Evolutionary conservation across 2,888 invertebrate genomes (phyloP).

Genomic region (Clusia tigrina): DNA sequence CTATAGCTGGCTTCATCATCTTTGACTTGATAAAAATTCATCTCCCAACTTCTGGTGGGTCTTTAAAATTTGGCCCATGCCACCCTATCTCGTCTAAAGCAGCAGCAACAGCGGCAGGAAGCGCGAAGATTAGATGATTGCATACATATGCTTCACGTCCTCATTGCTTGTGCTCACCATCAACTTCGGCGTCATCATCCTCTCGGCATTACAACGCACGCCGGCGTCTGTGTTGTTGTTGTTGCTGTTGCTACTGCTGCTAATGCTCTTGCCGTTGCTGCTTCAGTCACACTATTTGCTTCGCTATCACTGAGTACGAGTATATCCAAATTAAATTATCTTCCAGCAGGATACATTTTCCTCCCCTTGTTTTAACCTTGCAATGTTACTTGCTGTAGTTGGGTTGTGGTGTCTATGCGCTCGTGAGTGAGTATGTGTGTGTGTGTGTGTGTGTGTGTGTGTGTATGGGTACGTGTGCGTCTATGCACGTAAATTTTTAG

Average conservation of each 20-base stretch:
- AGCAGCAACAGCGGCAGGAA: conserved; percentile 41
- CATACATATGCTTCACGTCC: conserved; percentile 61
- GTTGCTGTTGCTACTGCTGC: conserved; percentile 18
- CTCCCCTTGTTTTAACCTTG: conserved; percentile 59
- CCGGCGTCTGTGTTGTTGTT: not conserved
- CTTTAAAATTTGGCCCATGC: no score
- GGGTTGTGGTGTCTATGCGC: conserved; percentile 17
- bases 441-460: not conserved
- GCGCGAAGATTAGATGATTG: conserved; percentile 65
- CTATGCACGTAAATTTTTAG: conserved; percentile 32
- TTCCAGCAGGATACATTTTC: conserved; percentile 54
- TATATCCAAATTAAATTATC: conserved; percentile 64
- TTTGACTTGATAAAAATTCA: no score
- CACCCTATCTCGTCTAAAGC: not conserved
- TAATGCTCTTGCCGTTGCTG: no score
- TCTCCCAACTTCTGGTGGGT: no score
- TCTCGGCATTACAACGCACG: not conserved
- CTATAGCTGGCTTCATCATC: no score
- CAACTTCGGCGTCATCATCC: conserved; percentile 16
- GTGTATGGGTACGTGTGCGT: conserved; percentile 14
- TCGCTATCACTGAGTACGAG: conserved; percentile 31
- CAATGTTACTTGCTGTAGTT: conserved; percentile 10
- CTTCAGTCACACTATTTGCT: no score
- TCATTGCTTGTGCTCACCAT: no score
- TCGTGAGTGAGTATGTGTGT: no score